phyloP scores from a whole-genome alignment of 2,797 vertebrate genomes.

The Myotis vivesi region DNA sequence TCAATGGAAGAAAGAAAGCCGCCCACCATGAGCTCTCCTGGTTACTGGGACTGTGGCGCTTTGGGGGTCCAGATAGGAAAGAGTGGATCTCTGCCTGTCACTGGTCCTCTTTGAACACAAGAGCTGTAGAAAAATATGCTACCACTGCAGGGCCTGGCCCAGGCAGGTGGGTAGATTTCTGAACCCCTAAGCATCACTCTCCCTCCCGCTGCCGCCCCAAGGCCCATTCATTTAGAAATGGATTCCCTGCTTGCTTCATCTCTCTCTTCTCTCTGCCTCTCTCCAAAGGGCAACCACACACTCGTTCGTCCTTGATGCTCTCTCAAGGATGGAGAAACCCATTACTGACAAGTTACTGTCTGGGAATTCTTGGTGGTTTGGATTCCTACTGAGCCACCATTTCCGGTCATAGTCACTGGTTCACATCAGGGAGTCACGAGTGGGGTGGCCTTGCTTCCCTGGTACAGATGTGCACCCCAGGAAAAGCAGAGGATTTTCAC shows the following conservation, averaged over 20 bases:
- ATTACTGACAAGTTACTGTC: neutral
- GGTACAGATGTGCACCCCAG: neutral
- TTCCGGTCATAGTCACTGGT: neutral
- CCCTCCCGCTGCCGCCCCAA: rapidly evolving
- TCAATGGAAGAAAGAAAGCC: constrained; percentile 17
- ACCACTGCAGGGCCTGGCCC: neutral
- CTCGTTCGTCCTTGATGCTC: neutral
- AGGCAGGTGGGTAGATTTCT: neutral
- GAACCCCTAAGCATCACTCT: neutral
- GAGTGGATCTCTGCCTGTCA: neutral
- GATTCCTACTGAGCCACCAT: neutral
- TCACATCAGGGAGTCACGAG: neutral
- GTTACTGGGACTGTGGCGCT: neutral
- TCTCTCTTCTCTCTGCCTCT: neutral
- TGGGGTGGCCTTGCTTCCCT: neutral
- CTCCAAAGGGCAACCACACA: neutral
- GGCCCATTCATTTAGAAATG: neutral
- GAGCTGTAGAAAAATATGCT: neutral
- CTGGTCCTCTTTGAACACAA: neutral
- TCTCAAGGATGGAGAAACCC: constrained; percentile 46
- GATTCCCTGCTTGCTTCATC: rapidly evolving
- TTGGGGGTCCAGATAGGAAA: neutral
- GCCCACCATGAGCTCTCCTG: neutral
- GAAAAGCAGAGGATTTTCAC: neutral
- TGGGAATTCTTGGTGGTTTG: constrained; percentile 1